Conservation (phyloP, 2,113 vertebrate species). For the Bucco capensis region DNA sequence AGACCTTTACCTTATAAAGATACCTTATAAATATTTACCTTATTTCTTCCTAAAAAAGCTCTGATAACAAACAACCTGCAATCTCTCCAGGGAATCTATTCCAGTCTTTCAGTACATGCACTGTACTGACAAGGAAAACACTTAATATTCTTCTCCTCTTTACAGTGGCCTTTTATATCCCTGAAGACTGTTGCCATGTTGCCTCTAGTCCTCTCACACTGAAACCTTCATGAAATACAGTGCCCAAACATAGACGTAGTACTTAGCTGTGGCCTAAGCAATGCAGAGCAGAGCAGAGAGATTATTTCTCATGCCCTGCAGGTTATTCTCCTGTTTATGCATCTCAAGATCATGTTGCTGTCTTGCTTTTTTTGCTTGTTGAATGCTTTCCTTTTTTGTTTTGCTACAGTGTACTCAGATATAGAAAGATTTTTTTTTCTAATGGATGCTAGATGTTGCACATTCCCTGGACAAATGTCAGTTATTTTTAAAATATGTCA, state of each 20-base stretch:
- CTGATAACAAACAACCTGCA: background rate
- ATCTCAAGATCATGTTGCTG: background rate
- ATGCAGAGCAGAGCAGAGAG: background rate
- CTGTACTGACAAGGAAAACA: background rate
- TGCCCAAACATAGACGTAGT: background rate
- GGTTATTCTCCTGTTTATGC: conserved; percentile 20
- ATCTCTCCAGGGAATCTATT: background rate
- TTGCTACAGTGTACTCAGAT: background rate
- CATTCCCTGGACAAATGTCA: conserved; percentile 52
- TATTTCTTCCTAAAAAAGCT: background rate
- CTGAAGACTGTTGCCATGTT: background rate
- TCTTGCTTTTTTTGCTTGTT: background rate
- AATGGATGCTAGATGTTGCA: background rate
- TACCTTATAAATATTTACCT: background rate
- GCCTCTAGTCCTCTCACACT: background rate
- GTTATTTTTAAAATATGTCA: conserved; percentile 52
- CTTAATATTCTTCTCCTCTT: background rate
- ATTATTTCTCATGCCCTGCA: background rate
- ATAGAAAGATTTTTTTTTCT: background rate
- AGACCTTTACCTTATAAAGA: background rate
- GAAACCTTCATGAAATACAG: background rate
- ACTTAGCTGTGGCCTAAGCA: background rate
- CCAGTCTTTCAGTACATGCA: background rate
- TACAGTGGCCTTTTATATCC: background rate
- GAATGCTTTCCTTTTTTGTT: conserved; percentile 29